A percentile compares a stretch with the other conserved stretches of the same genome.
Evolutionary conservation across 2,113 vertebrate genomes (phyloP).

Genomic region (Neolamprologus longior): DNA sequence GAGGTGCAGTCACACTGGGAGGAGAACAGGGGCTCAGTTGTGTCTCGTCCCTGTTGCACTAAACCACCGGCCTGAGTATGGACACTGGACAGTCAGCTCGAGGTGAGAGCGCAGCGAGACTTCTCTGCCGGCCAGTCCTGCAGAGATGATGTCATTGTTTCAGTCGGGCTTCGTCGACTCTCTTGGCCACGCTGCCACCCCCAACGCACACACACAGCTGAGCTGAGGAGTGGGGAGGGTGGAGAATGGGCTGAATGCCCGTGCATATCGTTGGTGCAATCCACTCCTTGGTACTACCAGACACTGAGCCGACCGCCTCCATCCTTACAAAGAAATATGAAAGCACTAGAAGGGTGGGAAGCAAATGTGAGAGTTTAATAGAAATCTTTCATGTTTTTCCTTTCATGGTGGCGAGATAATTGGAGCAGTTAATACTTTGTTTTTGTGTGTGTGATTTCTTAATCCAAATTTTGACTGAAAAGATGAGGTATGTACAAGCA

Average conservation of each 20-base stretch:
- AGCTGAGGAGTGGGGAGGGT: not conserved
- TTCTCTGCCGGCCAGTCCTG: constrained; percentile 49
- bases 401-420: not conserved
- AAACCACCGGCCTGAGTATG: not conserved
- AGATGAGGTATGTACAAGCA: not conserved
- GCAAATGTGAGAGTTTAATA: not conserved
- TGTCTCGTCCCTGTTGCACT: not conserved
- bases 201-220: not conserved
- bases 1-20: not conserved
- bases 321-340: not conserved
- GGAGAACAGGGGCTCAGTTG: not conserved
- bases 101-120: not conserved
- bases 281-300: constrained; percentile 20
- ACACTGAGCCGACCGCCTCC: not conserved
- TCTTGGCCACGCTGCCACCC: not conserved
- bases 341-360: not conserved
- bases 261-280: not conserved
- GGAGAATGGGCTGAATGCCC: not conserved
- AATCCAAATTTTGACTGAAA: not conserved
- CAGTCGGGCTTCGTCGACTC: not conserved
- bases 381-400: not conserved
- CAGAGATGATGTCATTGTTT: constrained; percentile 72
- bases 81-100: not conserved
- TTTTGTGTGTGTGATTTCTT: not conserved
- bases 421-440: not conserved